These are phyloP conservation scores for Aeoliscus strigatus DNA, from an alignment of 2,797 vertebrate species.

Conservation along the genomic window DNA sequence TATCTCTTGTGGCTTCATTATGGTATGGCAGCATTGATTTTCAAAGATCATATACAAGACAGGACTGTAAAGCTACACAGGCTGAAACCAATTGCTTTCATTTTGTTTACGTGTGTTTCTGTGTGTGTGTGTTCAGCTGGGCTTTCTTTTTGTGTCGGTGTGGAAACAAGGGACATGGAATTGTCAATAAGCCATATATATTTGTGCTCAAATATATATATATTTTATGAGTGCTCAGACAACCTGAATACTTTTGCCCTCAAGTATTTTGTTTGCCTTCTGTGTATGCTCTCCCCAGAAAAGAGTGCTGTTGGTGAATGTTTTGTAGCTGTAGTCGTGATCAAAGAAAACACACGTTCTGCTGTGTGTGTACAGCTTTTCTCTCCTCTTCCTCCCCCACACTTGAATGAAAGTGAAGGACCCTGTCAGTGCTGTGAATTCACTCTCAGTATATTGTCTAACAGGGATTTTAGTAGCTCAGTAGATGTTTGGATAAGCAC, in stretches of 20 bases:
- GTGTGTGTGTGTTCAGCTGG: constrained; percentile 1
- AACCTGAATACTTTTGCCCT: constrained; percentile 5
- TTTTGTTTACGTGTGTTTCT: constrained; percentile 5
- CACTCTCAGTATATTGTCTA: constrained; percentile 43
- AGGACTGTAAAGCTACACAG: constrained; percentile 8
- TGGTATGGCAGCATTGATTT: constrained; percentile 35
- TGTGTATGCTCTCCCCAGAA: neutral
- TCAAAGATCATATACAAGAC: constrained; percentile 11
- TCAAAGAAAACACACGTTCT: constrained; percentile 24
- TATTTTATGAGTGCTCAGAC: no score
- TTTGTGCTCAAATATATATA: no score
- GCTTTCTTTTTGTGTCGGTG: constrained; percentile 9
- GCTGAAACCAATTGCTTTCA: constrained; percentile 36
- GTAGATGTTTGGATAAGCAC: constrained; percentile 52
- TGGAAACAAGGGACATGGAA: neutral
- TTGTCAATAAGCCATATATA: constrained; percentile 1
- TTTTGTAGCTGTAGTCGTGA: constrained; percentile 34
- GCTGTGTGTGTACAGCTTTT: constrained; percentile 20
- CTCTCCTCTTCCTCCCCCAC: constrained; percentile 45
- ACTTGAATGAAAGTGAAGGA: constrained; percentile 31
- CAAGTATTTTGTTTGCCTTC: constrained; percentile 4
- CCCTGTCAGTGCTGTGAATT: constrained; percentile 43
- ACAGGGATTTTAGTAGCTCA: constrained; percentile 47
- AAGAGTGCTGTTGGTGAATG: constrained; percentile 10
- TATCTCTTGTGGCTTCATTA: constrained; percentile 52